Evolutionary conservation across 2,888 invertebrate species (phyloP).

Genomic region (Coecobrya sp.): DNA sequence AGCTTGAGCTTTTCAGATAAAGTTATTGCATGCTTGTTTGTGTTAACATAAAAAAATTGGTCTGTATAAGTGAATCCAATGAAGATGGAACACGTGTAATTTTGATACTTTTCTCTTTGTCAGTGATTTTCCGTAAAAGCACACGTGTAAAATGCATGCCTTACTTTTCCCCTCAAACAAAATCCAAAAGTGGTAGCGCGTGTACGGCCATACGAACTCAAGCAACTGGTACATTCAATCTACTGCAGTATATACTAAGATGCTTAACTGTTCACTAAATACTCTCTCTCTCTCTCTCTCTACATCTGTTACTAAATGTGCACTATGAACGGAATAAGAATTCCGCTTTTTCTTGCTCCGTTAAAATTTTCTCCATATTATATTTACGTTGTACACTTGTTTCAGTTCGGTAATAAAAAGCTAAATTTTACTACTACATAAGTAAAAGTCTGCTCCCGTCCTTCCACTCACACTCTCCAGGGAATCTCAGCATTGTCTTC

Average conservation of each 20-base stretch:
- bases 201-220: too few relatives aligned
- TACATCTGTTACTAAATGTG: not conserved
- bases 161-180: too few relatives aligned
- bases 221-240: not conserved
- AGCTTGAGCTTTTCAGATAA: too few relatives aligned
- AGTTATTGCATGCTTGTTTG: too few relatives aligned
- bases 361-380: slow-evolving; percentile 14
- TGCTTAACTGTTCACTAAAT: not conserved
- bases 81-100: too few relatives aligned
- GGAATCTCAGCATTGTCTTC: slow-evolving; percentile 61
- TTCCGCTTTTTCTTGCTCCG: slow-evolving; percentile 27
- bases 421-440: slow-evolving; percentile 60
- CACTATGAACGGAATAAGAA: slow-evolving; percentile 9
- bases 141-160: too few relatives aligned
- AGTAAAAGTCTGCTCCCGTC: slow-evolving; percentile 56
- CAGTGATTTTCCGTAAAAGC: too few relatives aligned
- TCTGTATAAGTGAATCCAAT: too few relatives aligned
- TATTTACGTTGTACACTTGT: slow-evolving; percentile 42
- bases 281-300: too few relatives aligned
- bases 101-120: too few relatives aligned
- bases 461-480: slow-evolving; percentile 32
- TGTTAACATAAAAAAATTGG: too few relatives aligned
- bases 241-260: not conserved
- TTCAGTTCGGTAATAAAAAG: slow-evolving; percentile 61
- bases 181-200: too few relatives aligned